Percentiles rank a stretch among this genome's conserved stretches.
Evolutionary conservation across 2,888 invertebrate species (phyloP).

Genomic region (Nowickia ferox): DNA sequence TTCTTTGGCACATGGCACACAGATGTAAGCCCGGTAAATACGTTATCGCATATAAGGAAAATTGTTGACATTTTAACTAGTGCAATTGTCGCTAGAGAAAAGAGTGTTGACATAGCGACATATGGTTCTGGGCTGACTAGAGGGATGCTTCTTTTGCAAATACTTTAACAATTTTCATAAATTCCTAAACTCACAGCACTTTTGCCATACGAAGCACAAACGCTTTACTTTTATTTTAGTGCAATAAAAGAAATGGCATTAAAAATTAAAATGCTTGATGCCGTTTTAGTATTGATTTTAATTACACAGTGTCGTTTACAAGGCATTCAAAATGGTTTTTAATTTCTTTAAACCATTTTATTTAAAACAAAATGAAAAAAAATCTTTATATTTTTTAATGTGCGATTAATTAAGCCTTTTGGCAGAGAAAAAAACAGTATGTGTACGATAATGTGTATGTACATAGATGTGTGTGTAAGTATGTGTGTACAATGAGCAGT

Average conservation of each 20-base stretch:
- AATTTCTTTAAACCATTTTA: slow-evolving; percentile 46
- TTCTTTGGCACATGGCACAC: too few species aligned
- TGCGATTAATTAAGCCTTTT: slow-evolving; percentile 51
- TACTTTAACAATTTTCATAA: slow-evolving; percentile 4
- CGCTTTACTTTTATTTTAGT: neutral
- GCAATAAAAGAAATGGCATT: slow-evolving; percentile 10
- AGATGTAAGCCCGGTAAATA: too few species aligned
- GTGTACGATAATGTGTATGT: slow-evolving; percentile 13
- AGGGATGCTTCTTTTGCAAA: neutral
- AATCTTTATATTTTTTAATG: neutral
- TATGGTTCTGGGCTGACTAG: too few species aligned
- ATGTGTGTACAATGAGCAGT: neutral
- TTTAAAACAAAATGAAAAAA: neutral
- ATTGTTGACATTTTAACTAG: too few species aligned
- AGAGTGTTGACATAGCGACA: too few species aligned
- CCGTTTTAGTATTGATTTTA: slow-evolving; percentile 38
- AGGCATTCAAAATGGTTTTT: slow-evolving; percentile 19
- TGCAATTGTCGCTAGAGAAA: too few species aligned
- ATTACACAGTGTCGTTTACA: slow-evolving; percentile 30
- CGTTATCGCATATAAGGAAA: too few species aligned
- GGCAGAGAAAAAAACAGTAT: neutral
- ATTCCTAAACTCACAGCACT: neutral
- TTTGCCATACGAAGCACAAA: neutral
- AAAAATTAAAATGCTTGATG: slow-evolving; percentile 45
- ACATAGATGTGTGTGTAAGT: neutral